Base-by-base conservation (phyloP, 2,888 invertebrate species). In the Cephus sareptanus region DNA sequence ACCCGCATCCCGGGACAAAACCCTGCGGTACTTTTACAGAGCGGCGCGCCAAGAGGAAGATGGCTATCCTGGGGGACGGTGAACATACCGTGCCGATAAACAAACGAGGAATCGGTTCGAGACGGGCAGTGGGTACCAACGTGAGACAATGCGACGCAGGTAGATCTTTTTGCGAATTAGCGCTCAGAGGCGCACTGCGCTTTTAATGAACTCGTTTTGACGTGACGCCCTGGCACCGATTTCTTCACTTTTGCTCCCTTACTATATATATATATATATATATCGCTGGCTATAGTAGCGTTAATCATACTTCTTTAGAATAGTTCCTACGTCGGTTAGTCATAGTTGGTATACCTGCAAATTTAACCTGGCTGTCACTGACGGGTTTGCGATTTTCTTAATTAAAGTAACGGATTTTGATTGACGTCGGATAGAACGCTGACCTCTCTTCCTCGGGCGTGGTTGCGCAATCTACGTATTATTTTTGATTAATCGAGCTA, bases 151-250 rank as follows among this genome's bases (percentile, higher is more conserved):
- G 84, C 82, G 75, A 79, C 70, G 75, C 81, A 76, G 74, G 75
- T 81, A n/a, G 77, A 75, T 68, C 78, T 84, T 85, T 82, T 82
- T 85, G 35, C 74, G 31, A 73, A 70, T 76, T 34, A 40, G 75
- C 69, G 75, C 81, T 75, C 15, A 80, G 77, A 78, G 78, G 79
- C 83, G 83, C 80, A 77, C 77, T 81, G 83, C 81, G 85, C 82
- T 88, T 88, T 88, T 90, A 90, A 89, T 89, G 89, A 90, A 89
- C 89, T 89, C 87, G 87, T 89, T 89, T 88, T 87, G 86, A 89
- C 85, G 85, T 86, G 85, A 87, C 84, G 85, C 84, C 81, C 56
- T n/a, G 82, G 80, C 78, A 74, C 78, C 82, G 35, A 70, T 80
- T 79, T 81, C 75, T 79, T 68, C 12, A 34, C 40, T 37, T 30